Base-by-base conservation (phyloP, 2,888 invertebrate species). In the Heliothis peltigera region DNA sequence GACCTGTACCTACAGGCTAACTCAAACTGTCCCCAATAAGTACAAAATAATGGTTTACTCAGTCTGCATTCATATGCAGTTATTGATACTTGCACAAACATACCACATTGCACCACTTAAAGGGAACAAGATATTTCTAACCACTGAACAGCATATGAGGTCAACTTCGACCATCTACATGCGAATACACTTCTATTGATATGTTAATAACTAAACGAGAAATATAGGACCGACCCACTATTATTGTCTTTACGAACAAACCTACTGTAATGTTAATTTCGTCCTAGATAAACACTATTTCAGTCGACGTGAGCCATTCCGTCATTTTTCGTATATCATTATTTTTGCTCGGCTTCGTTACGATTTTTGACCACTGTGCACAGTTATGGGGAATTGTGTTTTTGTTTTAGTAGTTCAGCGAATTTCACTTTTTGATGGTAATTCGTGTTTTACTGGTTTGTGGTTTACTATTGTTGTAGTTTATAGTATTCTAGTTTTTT, bases 221-320 rank as follows among this genome's bases (percentile, higher is more conserved):
- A 56, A 76, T 69, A 64, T 77, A 77, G 75, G 75, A 49, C 78
- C 51, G 15, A 51, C 51, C 57, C 32, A 59, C 52, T 53, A 64
- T 68, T 70, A 78, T 75, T 75, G 78, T 74, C 69, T 74, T 52
- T 53, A 62, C 19, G 51, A n/a, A 58, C 58, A 19, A 47, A 48
- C 18, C 22, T 32, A 66, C 48, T 81, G 55, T 79, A 21, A 83
- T 82, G 81, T 51, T 73, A 82, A 82, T 82, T 28, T 51, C 43
- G 82, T 62, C 76, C 81, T 78, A 80, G 54, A 78, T 79, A 78
- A 71, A 61, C 63, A 63, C 21, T n/a, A 46, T 64, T 75, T 46
- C 32, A 51, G 42, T 53, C 18, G 51, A 43, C 46, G 10, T 21
- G 54, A 55, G 52, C 8, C 19, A 46, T 64, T 56, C 61, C 46